phyloP scores from a whole-genome alignment of 2,797 vertebrate species.

The Myotis daubentonii region DNA sequence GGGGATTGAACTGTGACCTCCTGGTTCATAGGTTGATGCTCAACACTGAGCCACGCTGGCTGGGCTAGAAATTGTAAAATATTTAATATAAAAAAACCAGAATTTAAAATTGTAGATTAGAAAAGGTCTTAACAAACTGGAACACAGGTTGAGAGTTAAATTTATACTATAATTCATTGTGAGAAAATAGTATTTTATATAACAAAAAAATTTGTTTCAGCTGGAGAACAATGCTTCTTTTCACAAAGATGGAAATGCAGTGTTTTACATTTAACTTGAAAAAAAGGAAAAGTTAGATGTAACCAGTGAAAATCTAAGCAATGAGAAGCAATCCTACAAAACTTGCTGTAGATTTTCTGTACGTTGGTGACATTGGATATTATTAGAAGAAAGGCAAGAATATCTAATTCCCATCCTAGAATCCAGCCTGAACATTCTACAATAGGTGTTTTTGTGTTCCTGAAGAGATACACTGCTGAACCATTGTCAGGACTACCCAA shows the following conservation, averaged over 20 bases:
- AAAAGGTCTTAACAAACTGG: background rate
- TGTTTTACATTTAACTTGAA: background rate
- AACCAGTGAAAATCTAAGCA: background rate
- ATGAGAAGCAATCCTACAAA: background rate
- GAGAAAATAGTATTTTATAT: conserved; percentile 48
- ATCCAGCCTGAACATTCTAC: background rate
- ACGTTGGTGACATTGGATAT: background rate
- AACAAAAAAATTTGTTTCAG: background rate
- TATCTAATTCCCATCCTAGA: background rate
- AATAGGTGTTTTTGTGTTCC: background rate
- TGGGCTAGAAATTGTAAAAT: background rate
- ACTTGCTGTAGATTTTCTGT: background rate
- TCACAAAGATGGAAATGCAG: background rate
- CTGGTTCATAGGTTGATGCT: no score
- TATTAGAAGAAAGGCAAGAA: background rate
- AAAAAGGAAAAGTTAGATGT: background rate
- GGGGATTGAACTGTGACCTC: no score
- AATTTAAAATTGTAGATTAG: background rate
- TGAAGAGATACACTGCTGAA: background rate
- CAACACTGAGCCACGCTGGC: no score
- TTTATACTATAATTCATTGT: conserved; percentile 44
- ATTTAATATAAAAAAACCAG: background rate
- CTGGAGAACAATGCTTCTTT: background rate
- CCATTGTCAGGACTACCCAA: background rate
- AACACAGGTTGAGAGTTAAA: background rate